These are phyloP conservation scores for Erynnis tages DNA, from an alignment of 2,888 invertebrate species.

Conservation along the genomic window DNA sequence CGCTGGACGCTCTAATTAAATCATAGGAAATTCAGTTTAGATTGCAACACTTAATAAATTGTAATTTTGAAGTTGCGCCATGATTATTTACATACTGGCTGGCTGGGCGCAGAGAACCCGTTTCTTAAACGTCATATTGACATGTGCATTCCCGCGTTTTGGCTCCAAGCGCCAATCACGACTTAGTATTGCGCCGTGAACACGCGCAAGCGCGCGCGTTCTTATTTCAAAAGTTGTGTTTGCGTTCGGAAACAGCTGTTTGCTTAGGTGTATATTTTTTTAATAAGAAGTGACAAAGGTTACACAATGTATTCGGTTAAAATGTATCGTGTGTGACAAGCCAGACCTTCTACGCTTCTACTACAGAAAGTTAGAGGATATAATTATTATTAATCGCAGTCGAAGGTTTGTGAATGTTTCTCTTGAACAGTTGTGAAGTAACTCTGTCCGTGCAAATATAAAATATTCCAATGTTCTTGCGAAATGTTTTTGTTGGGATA, in stretches of 20 bases:
- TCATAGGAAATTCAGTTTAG: constrained; percentile 41
- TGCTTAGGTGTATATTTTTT: constrained; percentile 19
- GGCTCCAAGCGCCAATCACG: constrained; percentile 51
- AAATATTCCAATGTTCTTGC: constrained; percentile 47
- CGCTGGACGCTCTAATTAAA: constrained; percentile 40
- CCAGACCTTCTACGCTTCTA: not conserved
- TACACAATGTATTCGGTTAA: not conserved
- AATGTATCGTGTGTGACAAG: constrained; percentile 28
- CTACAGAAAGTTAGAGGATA: not conserved
- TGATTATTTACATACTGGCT: constrained; percentile 31
- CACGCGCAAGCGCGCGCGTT: constrained; percentile 57
- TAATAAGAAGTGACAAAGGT: constrained; percentile 8
- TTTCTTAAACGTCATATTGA: constrained; percentile 43
- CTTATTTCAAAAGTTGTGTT: constrained; percentile 37
- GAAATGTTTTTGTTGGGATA: constrained; percentile 43
- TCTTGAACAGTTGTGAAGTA: constrained; percentile 41
- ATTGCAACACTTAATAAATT: constrained; percentile 28
- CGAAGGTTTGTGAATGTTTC: constrained; percentile 49
- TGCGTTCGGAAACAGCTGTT: constrained; percentile 27
- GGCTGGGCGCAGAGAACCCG: constrained; percentile 43
- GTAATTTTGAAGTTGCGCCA: constrained; percentile 29
- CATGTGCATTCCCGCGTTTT: constrained; percentile 61
- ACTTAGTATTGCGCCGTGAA: constrained; percentile 55
- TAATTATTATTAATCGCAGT: constrained; percentile 27
- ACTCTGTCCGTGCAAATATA: constrained; percentile 43